Evolutionary conservation across 2,888 invertebrate species (phyloP), one percentile per base, ranked within the genome.

Genomic region (Eupeodes latifasciatus): DNA sequence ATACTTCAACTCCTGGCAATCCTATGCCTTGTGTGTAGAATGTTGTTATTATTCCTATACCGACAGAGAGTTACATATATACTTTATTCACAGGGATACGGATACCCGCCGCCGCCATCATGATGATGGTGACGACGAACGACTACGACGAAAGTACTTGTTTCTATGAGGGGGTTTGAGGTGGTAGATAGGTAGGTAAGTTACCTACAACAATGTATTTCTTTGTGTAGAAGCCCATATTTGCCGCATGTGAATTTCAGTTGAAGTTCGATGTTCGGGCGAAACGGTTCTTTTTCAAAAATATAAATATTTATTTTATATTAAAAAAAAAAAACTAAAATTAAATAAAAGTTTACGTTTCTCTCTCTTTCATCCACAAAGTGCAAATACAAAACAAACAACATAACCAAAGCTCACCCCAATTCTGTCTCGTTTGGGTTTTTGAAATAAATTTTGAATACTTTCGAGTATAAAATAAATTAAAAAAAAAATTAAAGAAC

Each of bases 261-360:
- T 88, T 88, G 88, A 88, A 88, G 81, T 88, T 88, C 88, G 88
- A 85, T 88, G 88, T 88, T 88, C 88, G 85, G 88, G 84, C 84
- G 88, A 88, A 88, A 88, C 88, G 88, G 88, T 88, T 88, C 88
- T 88, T 88, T 84, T 88, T 84, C 66, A 67, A 84, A 69, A 69
- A 78, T 81, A 88, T 81, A 88, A 88, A 88, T 83, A 83, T 81
- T 78, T 84, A 77, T 84, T 88, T 87, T 83, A 19, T 61, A 72
- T 16, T 11, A 4, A 36, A 14, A 55, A 55, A 19, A 19, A 67
- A 66, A 14, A 4, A 27, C 12, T 27, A 11, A 5, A 66, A 49
- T 40, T 40, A 51, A 67, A 14, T 49, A 49, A 12, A 67, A 7
- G 47, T 59, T 76, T 12, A 51, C 40, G 49, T 40, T 71, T 61